Evolutionary conservation across 1,140 invertebrate species (phyloP).

Genomic region (Drosophila pallidifrons): DNA sequence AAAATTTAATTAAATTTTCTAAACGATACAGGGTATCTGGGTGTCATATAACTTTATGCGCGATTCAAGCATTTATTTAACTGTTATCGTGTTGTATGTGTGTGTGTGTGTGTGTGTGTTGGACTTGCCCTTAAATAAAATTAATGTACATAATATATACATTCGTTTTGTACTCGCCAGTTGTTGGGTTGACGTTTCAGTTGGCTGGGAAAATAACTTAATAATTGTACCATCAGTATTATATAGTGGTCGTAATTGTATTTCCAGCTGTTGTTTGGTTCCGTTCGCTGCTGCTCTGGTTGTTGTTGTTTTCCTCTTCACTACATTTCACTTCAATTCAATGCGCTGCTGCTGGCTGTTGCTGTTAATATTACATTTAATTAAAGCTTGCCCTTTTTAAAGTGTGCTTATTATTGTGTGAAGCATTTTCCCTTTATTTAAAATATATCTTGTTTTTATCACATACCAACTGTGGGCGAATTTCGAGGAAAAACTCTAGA

Average conservation of each 20-base stretch:
- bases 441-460: not conserved
- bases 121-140: conserved; percentile 32
- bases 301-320: conserved; percentile 42
- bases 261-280: conserved; percentile 37
- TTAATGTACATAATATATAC: conserved; percentile 7
- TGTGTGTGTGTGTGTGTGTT: conserved; percentile 5
- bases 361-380: conserved; percentile 28
- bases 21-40: not conserved
- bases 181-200: not conserved
- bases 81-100: conserved; percentile 25
- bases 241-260: conserved; percentile 33
- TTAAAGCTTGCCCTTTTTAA: conserved; percentile 32
- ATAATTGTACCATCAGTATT: conserved; percentile 28
- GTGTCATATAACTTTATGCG: not conserved
- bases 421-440: conserved; percentile 1
- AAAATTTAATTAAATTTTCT: conserved; percentile 3
- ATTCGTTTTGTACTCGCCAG: conserved; percentile 1
- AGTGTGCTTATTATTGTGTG: conserved; percentile 27
- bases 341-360: too few species aligned
- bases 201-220: conserved; percentile 35
- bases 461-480: not conserved
- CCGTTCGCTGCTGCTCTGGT: not conserved
- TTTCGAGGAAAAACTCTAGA: too few species aligned
- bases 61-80: conserved; percentile 12
- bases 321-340: conserved; percentile 20